Evolutionary conservation across 2,888 invertebrate species (phyloP).

Genomic region (Perithous albicinctus): DNA sequence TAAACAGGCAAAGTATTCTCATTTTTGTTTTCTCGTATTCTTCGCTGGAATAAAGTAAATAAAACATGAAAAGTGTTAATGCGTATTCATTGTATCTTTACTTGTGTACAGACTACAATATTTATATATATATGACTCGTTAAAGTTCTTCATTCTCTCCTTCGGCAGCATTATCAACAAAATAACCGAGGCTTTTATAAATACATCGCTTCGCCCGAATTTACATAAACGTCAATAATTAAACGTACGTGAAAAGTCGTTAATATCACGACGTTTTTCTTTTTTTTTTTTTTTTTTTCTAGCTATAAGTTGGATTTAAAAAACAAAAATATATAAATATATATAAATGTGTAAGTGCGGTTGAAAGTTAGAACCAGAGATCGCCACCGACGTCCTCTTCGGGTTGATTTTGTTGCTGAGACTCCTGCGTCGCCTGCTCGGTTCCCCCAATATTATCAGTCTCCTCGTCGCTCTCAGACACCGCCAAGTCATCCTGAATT

Average conservation of each 20-base stretch:
- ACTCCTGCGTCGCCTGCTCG: constrained; percentile 72
- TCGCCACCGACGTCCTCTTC: constrained; percentile 86
- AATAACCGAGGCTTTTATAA: not conserved
- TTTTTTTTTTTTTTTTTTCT: too few species aligned
- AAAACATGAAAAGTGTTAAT: not conserved
- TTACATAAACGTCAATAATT: not conserved
- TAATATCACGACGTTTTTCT: constrained; percentile 22
- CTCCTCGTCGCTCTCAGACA: constrained; percentile 92
- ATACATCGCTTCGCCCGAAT: not conserved
- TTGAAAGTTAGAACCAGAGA: constrained; percentile 86
- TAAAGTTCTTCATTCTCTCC: not conserved
- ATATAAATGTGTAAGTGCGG: constrained; percentile 49
- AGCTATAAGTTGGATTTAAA: constrained; percentile 41
- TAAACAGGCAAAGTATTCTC: not conserved
- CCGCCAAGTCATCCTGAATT: constrained; percentile 91
- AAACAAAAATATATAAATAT: constrained; percentile 52
- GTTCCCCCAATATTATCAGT: constrained; percentile 74
- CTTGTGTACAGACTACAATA: constrained; percentile 16
- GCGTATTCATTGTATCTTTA: not conserved
- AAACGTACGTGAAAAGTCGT: constrained; percentile 10
- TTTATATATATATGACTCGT: constrained; percentile 2
- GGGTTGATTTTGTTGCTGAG: constrained; percentile 76
- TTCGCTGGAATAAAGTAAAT: not conserved
- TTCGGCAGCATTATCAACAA: not conserved
- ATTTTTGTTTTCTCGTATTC: not conserved